Conservation (phyloP, 2,888 invertebrate species). For the Morpho helenor region DNA sequence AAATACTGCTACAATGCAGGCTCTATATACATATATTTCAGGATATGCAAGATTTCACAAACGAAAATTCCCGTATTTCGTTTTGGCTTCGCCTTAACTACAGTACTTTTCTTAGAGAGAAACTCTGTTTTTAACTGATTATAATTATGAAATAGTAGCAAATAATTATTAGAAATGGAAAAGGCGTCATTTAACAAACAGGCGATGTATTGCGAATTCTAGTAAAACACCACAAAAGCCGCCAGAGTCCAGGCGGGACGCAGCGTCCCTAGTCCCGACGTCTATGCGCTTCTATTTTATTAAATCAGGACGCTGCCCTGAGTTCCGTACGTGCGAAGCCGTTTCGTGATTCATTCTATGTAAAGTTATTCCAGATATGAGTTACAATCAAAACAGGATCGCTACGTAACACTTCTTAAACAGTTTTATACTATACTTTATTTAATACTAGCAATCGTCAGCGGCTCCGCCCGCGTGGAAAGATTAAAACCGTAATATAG, state of each 20-base stretch:
- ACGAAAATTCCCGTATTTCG: too few relatives aligned
- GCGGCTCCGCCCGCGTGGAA: too few relatives aligned
- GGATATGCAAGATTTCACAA: too few relatives aligned
- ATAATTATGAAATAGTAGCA: too few relatives aligned
- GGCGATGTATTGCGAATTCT: constrained; percentile 42
- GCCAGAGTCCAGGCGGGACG: constrained; percentile 35
- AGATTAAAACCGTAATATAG: too few relatives aligned
- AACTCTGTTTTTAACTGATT: too few relatives aligned
- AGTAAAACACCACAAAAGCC: constrained; percentile 34
- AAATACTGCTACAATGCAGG: too few relatives aligned
- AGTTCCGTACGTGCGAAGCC: constrained; percentile 50
- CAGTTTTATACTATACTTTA: constrained; percentile 7
- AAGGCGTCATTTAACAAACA: not conserved
- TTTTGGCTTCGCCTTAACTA: too few relatives aligned
- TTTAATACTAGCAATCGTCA: not conserved
- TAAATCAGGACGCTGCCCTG: constrained; percentile 60
- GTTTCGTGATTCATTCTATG: constrained; percentile 68
- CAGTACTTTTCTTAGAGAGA: too few relatives aligned
- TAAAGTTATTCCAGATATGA: constrained; percentile 68
- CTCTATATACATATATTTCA: too few relatives aligned
- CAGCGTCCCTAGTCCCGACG: constrained; percentile 35
- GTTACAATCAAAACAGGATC: constrained; percentile 44
- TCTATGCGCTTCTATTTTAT: constrained; percentile 62
- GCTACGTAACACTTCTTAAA: constrained; percentile 17
- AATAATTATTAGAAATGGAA: too few relatives aligned